phyloP scores from a whole-genome alignment of 2,888 invertebrate species.

The Ochropleura plecta region DNA sequence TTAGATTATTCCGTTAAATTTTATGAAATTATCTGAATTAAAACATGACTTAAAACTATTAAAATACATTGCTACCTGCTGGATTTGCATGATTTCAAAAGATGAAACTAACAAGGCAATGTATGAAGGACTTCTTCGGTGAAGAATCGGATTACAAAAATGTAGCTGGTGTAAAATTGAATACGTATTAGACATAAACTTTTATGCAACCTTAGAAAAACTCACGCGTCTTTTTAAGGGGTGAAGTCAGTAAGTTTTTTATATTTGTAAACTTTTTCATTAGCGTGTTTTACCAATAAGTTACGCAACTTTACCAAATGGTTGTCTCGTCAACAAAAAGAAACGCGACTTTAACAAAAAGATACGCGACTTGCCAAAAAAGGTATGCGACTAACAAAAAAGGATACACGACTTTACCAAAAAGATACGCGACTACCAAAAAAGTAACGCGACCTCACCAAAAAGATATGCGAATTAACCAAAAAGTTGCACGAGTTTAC shows the following conservation, averaged over 20 bases:
- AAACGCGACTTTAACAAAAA: not conserved
- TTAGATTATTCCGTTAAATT: conserved; percentile 37
- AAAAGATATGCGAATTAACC: not conserved
- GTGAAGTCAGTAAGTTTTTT: too few species aligned
- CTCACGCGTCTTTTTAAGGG: not conserved
- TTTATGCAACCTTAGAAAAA: not conserved
- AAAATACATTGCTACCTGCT: conserved; percentile 4
- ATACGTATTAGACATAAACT: conserved; percentile 22
- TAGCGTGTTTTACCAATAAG: not conserved
- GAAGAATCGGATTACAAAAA: conserved; percentile 35
- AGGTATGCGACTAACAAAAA: not conserved
- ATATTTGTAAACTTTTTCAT: too few species aligned
- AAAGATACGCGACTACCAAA: not conserved
- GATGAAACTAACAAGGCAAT: conserved; percentile 1
- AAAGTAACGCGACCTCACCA: not conserved
- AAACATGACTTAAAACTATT: not conserved
- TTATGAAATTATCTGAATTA: conserved; percentile 18
- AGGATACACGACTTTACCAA: not conserved
- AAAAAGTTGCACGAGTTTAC: not conserved
- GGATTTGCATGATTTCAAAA: not conserved
- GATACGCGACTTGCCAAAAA: not conserved
- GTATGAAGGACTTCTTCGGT: not conserved
- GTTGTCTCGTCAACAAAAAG: not conserved
- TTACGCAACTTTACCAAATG: not conserved
- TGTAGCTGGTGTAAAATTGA: conserved; percentile 9